Base-by-base conservation (phyloP, 1,140 invertebrate genomes). In the Scaptomyza graminum region DNA sequence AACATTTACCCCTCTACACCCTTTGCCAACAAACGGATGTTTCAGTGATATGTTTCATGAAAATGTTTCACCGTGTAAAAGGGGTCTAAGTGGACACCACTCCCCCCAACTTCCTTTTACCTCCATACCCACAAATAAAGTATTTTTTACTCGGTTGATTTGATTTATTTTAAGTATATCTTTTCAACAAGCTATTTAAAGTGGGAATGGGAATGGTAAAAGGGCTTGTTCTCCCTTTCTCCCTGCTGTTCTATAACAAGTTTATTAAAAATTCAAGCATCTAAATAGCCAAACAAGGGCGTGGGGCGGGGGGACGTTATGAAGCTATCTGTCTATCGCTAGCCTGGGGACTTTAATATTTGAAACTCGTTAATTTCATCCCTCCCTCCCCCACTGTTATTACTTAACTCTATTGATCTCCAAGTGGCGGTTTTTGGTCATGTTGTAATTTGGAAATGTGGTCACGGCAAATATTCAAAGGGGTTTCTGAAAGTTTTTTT, bases 201-300 rank as follows among this genome's bases (percentile, higher is more conserved):
- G 77, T 85, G 74, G n/a, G n/a, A n/a, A n/a, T n/a, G n/a, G n/a
- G n/a, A 85, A 87, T 81, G 82, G 81, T 78, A 81, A 81, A 85
- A 82, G 81, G 82, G 49, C 12, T 34, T 43, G 7, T 8, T 56
- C 62, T 54, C 16, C 50, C 13, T 46, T 43, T 54, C 13, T 69
- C 41, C 47, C 25, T 1, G 11, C n/a, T 59, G 3, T 37, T 28
- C 28, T 5, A 28, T 25, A 51, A 57, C 57, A 47, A 65, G 68
- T 71, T 65, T 61, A 22, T 57, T 68, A 31, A 71, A 70, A 64
- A 63, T 34, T 56, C 54, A 67, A 60, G 16, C 55, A 18, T n/a
- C 28, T 47, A 57, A 71, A 71, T 70, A 61, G 46, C 51, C 47
- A 39, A 39, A 70, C 31, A 34, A 7, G 51, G 34, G 41, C 9